These are phyloP conservation scores for Falco concolor DNA, from an alignment of 2,797 vertebrate species.

Conservation along the genomic window DNA sequence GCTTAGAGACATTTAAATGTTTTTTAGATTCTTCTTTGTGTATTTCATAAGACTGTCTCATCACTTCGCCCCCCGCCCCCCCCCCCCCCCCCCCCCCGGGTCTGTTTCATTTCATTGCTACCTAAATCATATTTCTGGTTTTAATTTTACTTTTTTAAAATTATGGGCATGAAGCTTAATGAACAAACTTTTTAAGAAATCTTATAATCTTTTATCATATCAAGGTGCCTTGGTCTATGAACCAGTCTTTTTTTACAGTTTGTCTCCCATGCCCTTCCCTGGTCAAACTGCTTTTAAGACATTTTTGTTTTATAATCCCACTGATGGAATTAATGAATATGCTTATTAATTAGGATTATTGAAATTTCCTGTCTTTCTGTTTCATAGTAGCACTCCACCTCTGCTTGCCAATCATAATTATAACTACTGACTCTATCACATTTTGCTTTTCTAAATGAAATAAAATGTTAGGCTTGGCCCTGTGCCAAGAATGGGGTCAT, in stretches of 20 bases:
- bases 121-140: neutral
- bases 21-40: conserved; percentile 2
- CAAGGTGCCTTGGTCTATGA: neutral
- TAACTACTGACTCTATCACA: conserved; percentile 63
- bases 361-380: neutral
- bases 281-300: neutral
- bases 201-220: neutral
- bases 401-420: conserved; percentile 67
- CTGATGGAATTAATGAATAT: conserved; percentile 27
- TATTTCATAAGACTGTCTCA: neutral
- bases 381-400: conserved; percentile 53
- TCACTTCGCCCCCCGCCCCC: neutral
- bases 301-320: neutral
- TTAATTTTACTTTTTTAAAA: neutral
- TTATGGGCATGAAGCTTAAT: neutral
- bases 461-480: conserved; percentile 69
- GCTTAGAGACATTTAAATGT: neutral
- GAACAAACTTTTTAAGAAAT: neutral
- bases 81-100: neutral
- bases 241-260: neutral
- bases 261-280: neutral
- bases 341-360: conserved; percentile 47
- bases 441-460: conserved; percentile 69
- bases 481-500: conserved; percentile 68
- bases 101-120: neutral